Evolutionary conservation across 2,113 vertebrate species (phyloP).

Genomic region (Hippocampus barbouri): DNA sequence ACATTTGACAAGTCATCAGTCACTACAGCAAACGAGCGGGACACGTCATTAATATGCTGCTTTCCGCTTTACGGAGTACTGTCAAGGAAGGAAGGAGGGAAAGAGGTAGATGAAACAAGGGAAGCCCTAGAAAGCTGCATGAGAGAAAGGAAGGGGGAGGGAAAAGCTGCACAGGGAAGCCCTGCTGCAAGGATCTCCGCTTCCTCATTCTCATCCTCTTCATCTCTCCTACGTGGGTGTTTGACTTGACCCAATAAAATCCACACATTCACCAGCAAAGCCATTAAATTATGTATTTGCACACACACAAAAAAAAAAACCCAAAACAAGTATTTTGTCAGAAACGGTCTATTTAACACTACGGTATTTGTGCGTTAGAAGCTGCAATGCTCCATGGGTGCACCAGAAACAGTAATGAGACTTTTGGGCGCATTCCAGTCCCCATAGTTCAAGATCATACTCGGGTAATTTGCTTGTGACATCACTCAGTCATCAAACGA

Average conservation of each 20-base stretch:
- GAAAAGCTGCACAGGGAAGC: not conserved
- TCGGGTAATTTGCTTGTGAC: not conserved
- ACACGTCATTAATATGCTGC: not conserved
- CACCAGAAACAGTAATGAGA: not conserved
- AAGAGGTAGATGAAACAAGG: not conserved
- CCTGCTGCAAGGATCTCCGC: conserved; percentile 1
- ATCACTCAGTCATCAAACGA: not conserved
- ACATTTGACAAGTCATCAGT: not conserved
- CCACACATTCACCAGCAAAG: not conserved
- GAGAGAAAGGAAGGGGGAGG: not conserved
- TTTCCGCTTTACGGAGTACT: not conserved
- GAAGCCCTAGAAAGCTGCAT: not conserved
- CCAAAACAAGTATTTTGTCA: not conserved
- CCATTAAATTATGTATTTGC: not conserved
- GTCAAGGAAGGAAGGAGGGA: not conserved
- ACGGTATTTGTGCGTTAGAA: not conserved
- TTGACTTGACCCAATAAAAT: not conserved
- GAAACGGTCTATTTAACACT: not conserved
- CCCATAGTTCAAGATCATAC: not conserved
- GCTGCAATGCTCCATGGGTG: not conserved
- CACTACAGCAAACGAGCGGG: not conserved
- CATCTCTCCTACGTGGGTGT: not conserved
- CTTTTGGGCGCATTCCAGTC: too few species aligned
- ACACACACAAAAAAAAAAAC: too few species aligned
- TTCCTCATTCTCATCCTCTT: not conserved